Evolutionary conservation across 2,888 invertebrate species (phyloP).

Genomic region (Synergus laeviventris): DNA sequence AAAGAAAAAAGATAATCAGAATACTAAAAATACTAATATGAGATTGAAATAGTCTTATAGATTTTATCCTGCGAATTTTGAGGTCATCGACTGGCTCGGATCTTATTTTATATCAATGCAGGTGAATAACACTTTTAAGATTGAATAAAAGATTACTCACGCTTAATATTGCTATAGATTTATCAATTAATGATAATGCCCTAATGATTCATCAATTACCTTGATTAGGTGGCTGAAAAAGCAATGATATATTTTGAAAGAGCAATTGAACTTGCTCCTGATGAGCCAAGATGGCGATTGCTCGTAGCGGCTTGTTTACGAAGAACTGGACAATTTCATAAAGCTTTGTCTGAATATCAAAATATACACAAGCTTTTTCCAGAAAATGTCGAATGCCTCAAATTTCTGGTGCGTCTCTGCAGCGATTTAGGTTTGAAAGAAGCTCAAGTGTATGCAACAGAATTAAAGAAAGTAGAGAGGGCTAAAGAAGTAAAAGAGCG

Average conservation of each 20-base stretch:
- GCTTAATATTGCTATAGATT: slow-evolving; percentile 9
- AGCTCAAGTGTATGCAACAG: slow-evolving; percentile 89
- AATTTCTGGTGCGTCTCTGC: slow-evolving; percentile 91
- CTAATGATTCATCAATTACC: slow-evolving; percentile 23
- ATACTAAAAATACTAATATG: slow-evolving; percentile 59
- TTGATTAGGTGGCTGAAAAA: slow-evolving; percentile 84
- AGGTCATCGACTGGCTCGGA: slow-evolving; percentile 92
- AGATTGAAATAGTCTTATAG: slow-evolving; percentile 67
- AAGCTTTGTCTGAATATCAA: slow-evolving; percentile 89
- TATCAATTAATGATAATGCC: too few relatives aligned
- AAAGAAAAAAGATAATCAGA: neutral
- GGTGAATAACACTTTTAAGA: slow-evolving; percentile 57
- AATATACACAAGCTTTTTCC: slow-evolving; percentile 93
- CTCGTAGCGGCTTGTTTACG: slow-evolving; percentile 91
- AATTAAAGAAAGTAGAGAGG: slow-evolving; percentile 86
- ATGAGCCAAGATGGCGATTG: slow-evolving; percentile 89
- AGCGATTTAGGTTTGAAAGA: slow-evolving; percentile 94
- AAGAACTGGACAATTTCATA: slow-evolving; percentile 89
- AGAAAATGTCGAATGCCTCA: slow-evolving; percentile 95
- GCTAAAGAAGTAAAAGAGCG: slow-evolving; percentile 79
- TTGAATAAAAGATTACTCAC: slow-evolving; percentile 30
- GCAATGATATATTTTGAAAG: slow-evolving; percentile 90
- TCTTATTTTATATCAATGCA: slow-evolving; percentile 93
- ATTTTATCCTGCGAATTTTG: slow-evolving; percentile 74
- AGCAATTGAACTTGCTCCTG: slow-evolving; percentile 79